A percentile compares a stretch with the other conserved stretches of the same genome.
Evolutionary conservation across 2,888 invertebrate genomes (phyloP).

Genomic region (Iselma pallidipennis): DNA sequence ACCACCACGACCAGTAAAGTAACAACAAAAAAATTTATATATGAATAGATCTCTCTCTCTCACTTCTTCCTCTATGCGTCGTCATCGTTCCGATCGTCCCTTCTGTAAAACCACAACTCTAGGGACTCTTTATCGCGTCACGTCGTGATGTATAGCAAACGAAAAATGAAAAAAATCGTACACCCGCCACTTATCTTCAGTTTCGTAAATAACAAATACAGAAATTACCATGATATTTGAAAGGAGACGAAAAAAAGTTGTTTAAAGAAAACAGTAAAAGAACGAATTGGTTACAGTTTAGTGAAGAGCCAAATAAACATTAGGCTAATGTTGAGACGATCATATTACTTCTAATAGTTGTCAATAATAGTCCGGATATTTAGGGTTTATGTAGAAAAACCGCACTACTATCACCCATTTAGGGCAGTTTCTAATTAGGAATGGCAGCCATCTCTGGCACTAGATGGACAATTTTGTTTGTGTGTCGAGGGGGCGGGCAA

Average conservation of each 20-base stretch:
- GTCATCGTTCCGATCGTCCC: constrained; percentile 13
- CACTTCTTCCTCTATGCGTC: constrained; percentile 27
- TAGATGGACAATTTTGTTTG: constrained; percentile 51
- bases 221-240: constrained; percentile 35
- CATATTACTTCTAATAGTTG: not conserved
- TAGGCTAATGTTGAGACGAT: too few relatives aligned
- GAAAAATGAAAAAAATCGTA: constrained; percentile 38
- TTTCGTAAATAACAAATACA: constrained; percentile 45
- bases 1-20: constrained; percentile 5
- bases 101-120: constrained; percentile 11
- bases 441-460: constrained; percentile 17
- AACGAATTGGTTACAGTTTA: too few relatives aligned
- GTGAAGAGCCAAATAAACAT: too few relatives aligned
- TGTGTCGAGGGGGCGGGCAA: constrained; percentile 51
- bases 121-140: constrained; percentile 41
- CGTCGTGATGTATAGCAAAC: constrained; percentile 41
- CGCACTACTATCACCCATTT: not conserved
- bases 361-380: not conserved
- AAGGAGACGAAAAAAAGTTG: not conserved
- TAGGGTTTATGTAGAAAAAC: not conserved
- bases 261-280: not conserved
- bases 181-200: constrained; percentile 39
- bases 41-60: constrained; percentile 26
- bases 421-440: constrained; percentile 12
- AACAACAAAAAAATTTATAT: not conserved